Percentiles rank a stretch among this genome's conserved stretches.
phyloP scores from a whole-genome alignment of 2,888 invertebrate species.

The Rutpela maculata region DNA sequence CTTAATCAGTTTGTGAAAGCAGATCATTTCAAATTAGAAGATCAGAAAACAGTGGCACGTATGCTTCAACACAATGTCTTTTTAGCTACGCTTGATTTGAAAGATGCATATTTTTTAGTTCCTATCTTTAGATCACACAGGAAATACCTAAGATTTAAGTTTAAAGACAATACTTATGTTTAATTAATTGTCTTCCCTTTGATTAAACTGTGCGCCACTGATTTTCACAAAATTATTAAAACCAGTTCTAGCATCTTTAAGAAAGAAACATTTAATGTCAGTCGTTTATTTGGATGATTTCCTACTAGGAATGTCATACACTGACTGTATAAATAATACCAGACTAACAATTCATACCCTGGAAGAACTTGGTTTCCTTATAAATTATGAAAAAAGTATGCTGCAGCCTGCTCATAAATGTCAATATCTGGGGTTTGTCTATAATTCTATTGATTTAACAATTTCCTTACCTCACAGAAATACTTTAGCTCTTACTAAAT shows the following conservation, averaged over 20 bases:
- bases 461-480: constrained; percentile 46
- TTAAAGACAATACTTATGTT: constrained; percentile 44
- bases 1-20: constrained; percentile 36
- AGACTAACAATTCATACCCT: too few species aligned
- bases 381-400: constrained; percentile 50
- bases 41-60: constrained; percentile 17
- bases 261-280: constrained; percentile 48
- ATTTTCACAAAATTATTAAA: constrained; percentile 55
- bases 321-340: constrained; percentile 43
- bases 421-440: constrained; percentile 53
- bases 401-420: constrained; percentile 41
- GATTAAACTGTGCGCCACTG: constrained; percentile 52
- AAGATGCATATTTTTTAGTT: constrained; percentile 47
- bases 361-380: constrained; percentile 49
- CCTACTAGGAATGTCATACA: constrained; percentile 44
- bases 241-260: constrained; percentile 42
- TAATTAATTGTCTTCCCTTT: constrained; percentile 51
- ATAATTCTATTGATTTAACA: constrained; percentile 44
- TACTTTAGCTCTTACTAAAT: constrained; percentile 8
- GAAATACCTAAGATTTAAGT: constrained; percentile 50
- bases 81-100: constrained; percentile 33
- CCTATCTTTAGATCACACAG: constrained; percentile 35
- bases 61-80: not conserved
- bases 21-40: constrained; percentile 46
- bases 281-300: constrained; percentile 58